Evolutionary conservation across 2,113 vertebrate genomes (phyloP).

Genomic region (Bufo bufo): DNA sequence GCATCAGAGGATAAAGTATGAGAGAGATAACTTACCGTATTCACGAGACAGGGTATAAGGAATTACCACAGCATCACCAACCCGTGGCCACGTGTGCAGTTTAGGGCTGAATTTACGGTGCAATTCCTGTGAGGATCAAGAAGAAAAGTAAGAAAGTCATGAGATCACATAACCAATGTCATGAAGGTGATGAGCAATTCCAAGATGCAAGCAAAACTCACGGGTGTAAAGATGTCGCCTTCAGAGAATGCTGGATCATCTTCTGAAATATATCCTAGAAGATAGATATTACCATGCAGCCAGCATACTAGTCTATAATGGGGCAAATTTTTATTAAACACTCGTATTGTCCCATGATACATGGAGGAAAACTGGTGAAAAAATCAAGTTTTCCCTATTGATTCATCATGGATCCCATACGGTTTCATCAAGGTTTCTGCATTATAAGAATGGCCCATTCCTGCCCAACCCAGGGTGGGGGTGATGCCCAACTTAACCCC

Average conservation of each 20-base stretch:
- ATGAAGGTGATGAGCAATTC: background rate
- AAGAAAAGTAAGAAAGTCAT: background rate
- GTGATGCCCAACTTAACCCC: too few relatives aligned
- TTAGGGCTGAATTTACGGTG: background rate
- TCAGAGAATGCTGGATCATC: constrained; percentile 65
- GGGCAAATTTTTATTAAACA: too few relatives aligned
- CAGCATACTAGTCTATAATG: background rate
- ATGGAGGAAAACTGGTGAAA: too few relatives aligned
- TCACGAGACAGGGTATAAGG: background rate
- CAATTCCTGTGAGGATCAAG: too few relatives aligned
- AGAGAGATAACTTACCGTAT: background rate
- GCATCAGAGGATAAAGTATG: background rate
- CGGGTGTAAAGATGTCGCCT: constrained; percentile 65
- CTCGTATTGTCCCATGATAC: too few relatives aligned
- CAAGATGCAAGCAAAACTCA: constrained; percentile 48
- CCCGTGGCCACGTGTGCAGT: background rate
- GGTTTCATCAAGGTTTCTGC: too few relatives aligned
- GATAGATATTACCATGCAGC: background rate
- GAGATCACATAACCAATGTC: background rate
- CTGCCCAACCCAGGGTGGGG: too few relatives aligned
- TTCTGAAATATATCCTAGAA: constrained; percentile 61
- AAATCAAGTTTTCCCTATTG: too few relatives aligned
- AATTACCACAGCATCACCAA: background rate
- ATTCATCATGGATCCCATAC: too few relatives aligned
- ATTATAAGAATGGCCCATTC: too few relatives aligned